Percentiles rank a stretch among this genome's conserved stretches.
These are phyloP conservation scores for Xylocampa areola DNA, from an alignment of 2,888 invertebrate genomes.

Conservation along the genomic window DNA sequence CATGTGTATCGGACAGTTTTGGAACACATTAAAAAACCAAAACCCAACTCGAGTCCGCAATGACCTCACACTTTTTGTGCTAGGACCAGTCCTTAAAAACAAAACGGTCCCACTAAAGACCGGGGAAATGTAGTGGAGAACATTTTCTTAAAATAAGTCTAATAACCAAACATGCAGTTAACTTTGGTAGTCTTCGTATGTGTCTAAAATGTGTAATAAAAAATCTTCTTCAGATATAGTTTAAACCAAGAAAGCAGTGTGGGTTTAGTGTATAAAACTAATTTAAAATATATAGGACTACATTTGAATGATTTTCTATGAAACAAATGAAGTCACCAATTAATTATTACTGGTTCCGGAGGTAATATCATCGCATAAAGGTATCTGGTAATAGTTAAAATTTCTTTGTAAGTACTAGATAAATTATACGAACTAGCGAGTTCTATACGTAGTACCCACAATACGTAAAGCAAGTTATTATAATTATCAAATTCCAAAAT, in stretches of 20 bases:
- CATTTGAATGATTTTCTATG: too few relatives aligned
- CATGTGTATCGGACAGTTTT: not conserved
- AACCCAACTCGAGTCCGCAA: constrained; percentile 17
- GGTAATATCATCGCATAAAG: not conserved
- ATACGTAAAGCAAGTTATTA: constrained; percentile 15
- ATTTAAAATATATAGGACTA: too few relatives aligned
- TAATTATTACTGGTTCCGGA: too few relatives aligned
- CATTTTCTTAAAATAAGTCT: too few relatives aligned
- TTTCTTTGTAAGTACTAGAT: not conserved
- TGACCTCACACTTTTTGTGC: constrained; percentile 33
- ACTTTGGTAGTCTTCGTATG: too few relatives aligned
- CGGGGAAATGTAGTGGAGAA: not conserved
- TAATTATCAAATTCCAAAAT: constrained; percentile 14
- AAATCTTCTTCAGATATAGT: too few relatives aligned
- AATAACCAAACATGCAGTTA: not conserved
- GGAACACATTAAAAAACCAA: constrained; percentile 13
- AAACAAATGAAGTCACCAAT: too few relatives aligned
- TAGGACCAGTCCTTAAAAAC: constrained; percentile 32
- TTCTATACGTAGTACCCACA: constrained; percentile 6
- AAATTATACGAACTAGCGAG: not conserved
- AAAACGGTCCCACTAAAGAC: constrained; percentile 21
- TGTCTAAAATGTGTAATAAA: too few relatives aligned
- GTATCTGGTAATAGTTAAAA: not conserved
- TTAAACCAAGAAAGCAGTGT: too few relatives aligned
- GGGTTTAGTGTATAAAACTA: too few relatives aligned